Conservation (phyloP, 2,113 vertebrate genomes). For the Grammomys dolichurus region DNA sequence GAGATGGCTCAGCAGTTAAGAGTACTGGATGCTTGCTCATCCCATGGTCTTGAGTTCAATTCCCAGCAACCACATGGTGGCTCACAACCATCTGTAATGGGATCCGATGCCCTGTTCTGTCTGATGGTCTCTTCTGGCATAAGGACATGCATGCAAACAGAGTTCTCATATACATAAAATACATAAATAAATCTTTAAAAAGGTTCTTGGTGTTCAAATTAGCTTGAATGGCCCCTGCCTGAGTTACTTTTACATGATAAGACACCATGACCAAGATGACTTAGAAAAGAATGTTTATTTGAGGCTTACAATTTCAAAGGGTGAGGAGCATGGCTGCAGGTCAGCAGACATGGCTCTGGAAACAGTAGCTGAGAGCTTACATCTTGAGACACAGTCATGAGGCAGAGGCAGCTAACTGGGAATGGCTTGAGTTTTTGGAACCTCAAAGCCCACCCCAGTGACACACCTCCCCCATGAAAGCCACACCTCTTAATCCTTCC, state of each 20-base stretch:
- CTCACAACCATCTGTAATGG: no score
- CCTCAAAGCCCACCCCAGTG: background rate
- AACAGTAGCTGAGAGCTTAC: background rate
- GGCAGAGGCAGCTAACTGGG: background rate
- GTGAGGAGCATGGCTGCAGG: background rate
- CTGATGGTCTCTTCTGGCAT: no score
- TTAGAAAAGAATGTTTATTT: background rate
- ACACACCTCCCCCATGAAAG: background rate
- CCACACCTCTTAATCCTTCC: background rate
- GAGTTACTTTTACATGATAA: background rate
- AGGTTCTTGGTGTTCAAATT: constrained; percentile 34
- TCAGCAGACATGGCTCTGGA: no score
- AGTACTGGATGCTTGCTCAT: no score
- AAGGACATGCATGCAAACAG: no score
- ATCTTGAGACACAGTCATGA: background rate
- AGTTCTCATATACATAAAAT: no score
- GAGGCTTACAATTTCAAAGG: background rate
- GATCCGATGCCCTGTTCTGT: no score
- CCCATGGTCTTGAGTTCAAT: no score
- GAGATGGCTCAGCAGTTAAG: no score
- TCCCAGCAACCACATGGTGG: no score
- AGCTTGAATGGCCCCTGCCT: background rate
- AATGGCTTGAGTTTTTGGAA: background rate
- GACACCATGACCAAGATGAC: background rate
- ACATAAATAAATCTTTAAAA: no score